Conservation (phyloP, 2,797 vertebrate species). For the Astyanax mexicanus region DNA sequence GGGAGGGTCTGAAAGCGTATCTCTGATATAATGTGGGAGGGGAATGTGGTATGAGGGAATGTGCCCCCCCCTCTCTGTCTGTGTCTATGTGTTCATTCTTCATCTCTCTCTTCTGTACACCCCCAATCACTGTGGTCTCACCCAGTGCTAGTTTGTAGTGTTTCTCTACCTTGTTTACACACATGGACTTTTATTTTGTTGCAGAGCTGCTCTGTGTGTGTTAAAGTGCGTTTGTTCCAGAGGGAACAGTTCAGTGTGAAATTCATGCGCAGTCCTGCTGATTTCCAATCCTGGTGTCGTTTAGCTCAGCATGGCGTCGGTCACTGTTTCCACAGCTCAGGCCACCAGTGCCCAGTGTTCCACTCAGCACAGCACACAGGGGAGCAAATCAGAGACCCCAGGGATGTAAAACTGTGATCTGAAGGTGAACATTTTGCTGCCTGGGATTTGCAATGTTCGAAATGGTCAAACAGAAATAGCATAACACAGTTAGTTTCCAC, state of each 20-base stretch:
- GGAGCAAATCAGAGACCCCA: background rate
- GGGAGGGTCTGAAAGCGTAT: slow-evolving; percentile 1
- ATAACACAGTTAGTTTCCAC: no score
- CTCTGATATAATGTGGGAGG: slow-evolving; percentile 31
- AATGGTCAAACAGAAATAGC: no score
- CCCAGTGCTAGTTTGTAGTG: background rate
- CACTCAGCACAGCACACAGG: background rate
- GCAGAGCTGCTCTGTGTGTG: slow-evolving; percentile 32
- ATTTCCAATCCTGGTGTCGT: slow-evolving; percentile 46
- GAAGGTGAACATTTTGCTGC: background rate
- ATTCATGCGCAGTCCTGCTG: slow-evolving; percentile 32
- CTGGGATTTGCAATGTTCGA: no score
- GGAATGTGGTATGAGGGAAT: slow-evolving; percentile 21
- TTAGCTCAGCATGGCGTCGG: slow-evolving; percentile 35
- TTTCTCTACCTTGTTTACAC: slow-evolving; percentile 4
- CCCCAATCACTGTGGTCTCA: background rate
- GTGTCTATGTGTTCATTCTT: background rate
- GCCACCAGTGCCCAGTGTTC: background rate
- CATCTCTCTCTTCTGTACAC: background rate
- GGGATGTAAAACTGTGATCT: background rate
- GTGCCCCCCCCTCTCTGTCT: slow-evolving; percentile 18
- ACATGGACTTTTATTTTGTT: slow-evolving; percentile 5
- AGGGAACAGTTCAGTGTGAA: slow-evolving; percentile 41
- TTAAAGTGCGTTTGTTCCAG: background rate
- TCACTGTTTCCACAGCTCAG: slow-evolving; percentile 4